Evolutionary conservation across 2,113 vertebrate species (phyloP).

Genomic region (Pao palembangensis): DNA sequence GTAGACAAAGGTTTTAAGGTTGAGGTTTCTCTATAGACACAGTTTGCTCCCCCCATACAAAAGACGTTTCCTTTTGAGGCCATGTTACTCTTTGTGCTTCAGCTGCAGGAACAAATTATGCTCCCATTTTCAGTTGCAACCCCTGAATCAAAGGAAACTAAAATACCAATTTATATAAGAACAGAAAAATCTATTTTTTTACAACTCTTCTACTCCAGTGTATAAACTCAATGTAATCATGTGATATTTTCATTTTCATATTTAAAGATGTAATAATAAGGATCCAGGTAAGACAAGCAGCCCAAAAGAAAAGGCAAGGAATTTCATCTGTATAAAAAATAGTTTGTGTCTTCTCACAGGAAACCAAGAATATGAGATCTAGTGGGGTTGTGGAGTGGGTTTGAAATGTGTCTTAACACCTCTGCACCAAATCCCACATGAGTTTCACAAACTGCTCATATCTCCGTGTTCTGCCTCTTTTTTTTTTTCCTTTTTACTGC

Average conservation of each 20-base stretch:
- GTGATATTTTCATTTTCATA: background rate
- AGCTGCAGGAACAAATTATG: background rate
- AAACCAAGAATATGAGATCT: slow-evolving; percentile 18
- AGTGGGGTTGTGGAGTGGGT: background rate
- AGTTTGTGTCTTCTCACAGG: slow-evolving; percentile 49
- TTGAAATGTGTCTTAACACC: slow-evolving; percentile 52
- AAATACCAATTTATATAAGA: background rate
- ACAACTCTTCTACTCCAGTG: too few relatives aligned
- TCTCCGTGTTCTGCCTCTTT: fast-evolving
- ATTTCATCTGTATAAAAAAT: background rate
- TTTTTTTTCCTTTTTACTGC: background rate
- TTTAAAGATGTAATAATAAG: background rate
- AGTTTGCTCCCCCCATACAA: background rate
- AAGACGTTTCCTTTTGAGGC: background rate
- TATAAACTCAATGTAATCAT: too few relatives aligned
- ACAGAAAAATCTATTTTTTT: background rate
- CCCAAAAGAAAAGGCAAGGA: too few relatives aligned
- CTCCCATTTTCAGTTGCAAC: too few relatives aligned
- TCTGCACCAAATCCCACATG: slow-evolving; percentile 52
- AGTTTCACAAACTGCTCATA: slow-evolving; percentile 24
- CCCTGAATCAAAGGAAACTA: background rate
- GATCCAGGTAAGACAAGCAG: too few relatives aligned
- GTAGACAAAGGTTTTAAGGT: slow-evolving; percentile 3
- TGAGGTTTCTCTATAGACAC: slow-evolving; percentile 20
- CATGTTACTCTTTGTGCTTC: background rate